Conservation (phyloP, 2,113 vertebrate species). For the Gasterosteus aculeatus region DNA sequence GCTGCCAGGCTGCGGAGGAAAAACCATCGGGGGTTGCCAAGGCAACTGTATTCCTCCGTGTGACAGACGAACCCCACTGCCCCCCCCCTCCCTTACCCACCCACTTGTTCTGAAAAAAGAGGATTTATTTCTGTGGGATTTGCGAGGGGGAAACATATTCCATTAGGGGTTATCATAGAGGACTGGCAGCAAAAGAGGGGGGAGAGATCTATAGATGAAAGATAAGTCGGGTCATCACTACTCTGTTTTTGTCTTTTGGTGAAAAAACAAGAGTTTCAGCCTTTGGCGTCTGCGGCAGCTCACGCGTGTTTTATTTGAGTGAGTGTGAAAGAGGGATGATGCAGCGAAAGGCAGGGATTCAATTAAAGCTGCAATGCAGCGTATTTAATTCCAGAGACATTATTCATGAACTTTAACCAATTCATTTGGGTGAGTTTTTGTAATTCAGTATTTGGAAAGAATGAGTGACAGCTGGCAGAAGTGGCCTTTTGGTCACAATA, state of each 20-base stretch:
- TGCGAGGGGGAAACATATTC: constrained; percentile 69
- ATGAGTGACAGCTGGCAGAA: background rate
- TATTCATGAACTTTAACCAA: constrained; percentile 22
- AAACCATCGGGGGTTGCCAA: constrained; percentile 73
- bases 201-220: constrained; percentile 53
- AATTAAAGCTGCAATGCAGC: constrained; percentile 58
- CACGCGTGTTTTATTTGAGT: constrained; percentile 55
- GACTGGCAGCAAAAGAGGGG: constrained; percentile 29
- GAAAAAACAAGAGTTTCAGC: constrained; percentile 58
- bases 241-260: constrained; percentile 50
- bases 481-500: background rate
- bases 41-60: constrained; percentile 74
- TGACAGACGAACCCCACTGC: constrained; percentile 57
- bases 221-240: constrained; percentile 61
- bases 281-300: constrained; percentile 59
- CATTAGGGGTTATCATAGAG: constrained; percentile 66
- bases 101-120: constrained; percentile 47
- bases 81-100: constrained; percentile 9
- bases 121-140: constrained; percentile 75
- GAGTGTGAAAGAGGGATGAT: constrained; percentile 61
- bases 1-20: constrained; percentile 63
- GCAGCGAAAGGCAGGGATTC: constrained; percentile 36
- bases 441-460: background rate
- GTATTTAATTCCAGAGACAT: constrained; percentile 19
- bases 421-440: constrained; percentile 1